Percentiles rank a stretch among this genome's conserved stretches.
phyloP scores from a whole-genome alignment of 2,888 invertebrate species.

The Linyphia triangularis region DNA sequence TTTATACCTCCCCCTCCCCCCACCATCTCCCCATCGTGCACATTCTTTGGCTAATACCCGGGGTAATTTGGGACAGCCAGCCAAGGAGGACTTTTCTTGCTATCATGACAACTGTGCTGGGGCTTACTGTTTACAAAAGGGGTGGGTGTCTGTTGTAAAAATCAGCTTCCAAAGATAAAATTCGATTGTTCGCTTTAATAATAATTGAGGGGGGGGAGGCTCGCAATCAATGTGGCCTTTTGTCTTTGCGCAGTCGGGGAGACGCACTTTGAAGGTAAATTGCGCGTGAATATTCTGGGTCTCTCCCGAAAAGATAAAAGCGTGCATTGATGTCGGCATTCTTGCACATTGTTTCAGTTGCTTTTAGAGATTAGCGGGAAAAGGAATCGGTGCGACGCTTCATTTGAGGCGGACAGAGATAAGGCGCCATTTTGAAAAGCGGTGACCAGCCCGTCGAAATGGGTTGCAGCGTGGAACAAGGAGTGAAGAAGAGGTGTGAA shows the following conservation, averaged over 20 bases:
- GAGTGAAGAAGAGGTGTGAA: no score
- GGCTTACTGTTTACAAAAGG: conserved; percentile 34
- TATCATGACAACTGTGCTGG: conserved; percentile 43
- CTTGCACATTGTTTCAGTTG: neutral
- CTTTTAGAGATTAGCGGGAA: neutral
- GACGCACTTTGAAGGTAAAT: conserved; percentile 3
- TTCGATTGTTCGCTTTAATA: conserved; percentile 69
- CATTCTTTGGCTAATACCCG: conserved; percentile 57
- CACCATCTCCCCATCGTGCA: neutral
- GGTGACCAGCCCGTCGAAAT: neutral
- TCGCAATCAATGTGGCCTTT: neutral
- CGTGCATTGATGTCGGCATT: neutral
- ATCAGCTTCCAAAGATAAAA: conserved; percentile 70
- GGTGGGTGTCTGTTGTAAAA: conserved; percentile 26
- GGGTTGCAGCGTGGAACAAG: no score
- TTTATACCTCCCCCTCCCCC: conserved; percentile 58
- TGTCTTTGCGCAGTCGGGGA: neutral
- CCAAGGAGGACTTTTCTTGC: conserved; percentile 52
- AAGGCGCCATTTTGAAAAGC: neutral
- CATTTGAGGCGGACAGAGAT: neutral
- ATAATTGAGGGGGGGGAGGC: conserved; percentile 38
- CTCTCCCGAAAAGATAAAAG: neutral
- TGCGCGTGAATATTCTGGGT: neutral
- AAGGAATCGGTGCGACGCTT: neutral
- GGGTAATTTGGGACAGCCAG: conserved; percentile 36